Evolutionary conservation across 1,140 invertebrate species (phyloP).

Genomic region (Littorina saxatilis): DNA sequence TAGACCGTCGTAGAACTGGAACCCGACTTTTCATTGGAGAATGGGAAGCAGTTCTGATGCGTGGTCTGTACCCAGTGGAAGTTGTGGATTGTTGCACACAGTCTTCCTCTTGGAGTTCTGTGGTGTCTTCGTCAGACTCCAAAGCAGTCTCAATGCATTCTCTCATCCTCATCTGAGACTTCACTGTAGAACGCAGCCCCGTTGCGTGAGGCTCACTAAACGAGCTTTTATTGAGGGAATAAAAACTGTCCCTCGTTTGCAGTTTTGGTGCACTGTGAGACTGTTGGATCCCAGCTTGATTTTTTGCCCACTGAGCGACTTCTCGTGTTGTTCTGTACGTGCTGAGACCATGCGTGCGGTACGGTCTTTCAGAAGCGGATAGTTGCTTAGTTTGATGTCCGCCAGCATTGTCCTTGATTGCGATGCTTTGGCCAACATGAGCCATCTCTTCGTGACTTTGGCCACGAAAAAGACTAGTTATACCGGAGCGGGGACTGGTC

Average conservation of each 20-base stretch:
- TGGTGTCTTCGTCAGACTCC: background rate
- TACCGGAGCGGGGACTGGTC: background rate
- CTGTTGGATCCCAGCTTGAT: background rate
- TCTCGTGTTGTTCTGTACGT: no score
- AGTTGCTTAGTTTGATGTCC: background rate
- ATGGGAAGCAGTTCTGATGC: no score
- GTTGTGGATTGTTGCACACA: background rate
- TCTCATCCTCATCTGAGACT: background rate
- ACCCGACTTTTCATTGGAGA: no score
- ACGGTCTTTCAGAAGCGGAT: background rate
- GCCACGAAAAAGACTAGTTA: slow-evolving; percentile 30
- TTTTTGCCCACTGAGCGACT: background rate
- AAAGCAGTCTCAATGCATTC: background rate
- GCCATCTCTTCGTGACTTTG: background rate
- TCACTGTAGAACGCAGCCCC: slow-evolving; percentile 6
- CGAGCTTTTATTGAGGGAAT: background rate
- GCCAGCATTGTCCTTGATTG: background rate
- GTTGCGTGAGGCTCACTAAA: background rate
- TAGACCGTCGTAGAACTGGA: no score
- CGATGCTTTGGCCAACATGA: background rate
- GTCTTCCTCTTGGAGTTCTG: background rate
- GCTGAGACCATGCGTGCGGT: no score
- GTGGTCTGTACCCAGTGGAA: background rate
- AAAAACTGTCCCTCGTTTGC: background rate
- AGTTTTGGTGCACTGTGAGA: background rate